Conservation (phyloP, 2,888 invertebrate species). For the Meliscaeva auricollis region DNA sequence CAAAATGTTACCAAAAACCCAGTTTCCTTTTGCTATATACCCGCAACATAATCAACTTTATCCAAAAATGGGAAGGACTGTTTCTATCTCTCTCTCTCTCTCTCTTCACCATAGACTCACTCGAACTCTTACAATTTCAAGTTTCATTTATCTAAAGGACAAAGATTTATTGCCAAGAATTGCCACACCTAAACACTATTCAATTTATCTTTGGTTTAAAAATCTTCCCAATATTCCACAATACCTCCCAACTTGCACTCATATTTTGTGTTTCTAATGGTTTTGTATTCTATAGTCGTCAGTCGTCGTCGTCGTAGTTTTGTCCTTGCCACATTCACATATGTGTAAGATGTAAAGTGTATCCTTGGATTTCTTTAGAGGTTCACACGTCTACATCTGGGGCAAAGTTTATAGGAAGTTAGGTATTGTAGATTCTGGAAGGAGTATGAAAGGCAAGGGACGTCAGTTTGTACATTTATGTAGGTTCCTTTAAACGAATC, state of each 20-base stretch:
- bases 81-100: background rate
- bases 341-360: constrained; percentile 36
- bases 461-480: background rate
- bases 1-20: constrained; percentile 45
- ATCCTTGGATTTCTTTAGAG: constrained; percentile 22
- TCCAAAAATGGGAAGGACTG: background rate
- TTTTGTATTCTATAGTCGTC: constrained; percentile 1
- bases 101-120: background rate
- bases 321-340: constrained; percentile 37
- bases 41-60: constrained; percentile 29
- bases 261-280: constrained; percentile 5
- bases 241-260: background rate
- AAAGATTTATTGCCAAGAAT: constrained; percentile 62
- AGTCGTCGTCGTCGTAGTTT: background rate
- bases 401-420: constrained; percentile 20
- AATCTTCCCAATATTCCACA: constrained; percentile 17
- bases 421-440: background rate
- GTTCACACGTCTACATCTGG: constrained; percentile 16
- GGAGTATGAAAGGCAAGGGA: background rate
- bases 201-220: constrained; percentile 66
- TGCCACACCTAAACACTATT: constrained; percentile 64
- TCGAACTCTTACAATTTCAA: constrained; percentile 4
- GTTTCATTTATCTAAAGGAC: constrained; percentile 39
- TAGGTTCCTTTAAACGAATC: background rate
- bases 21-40: background rate